Evolutionary conservation across 2,888 invertebrate species (phyloP), one percentile per base, ranked within the genome.

Genomic region (Spatulosminthurus flaviceps): DNA sequence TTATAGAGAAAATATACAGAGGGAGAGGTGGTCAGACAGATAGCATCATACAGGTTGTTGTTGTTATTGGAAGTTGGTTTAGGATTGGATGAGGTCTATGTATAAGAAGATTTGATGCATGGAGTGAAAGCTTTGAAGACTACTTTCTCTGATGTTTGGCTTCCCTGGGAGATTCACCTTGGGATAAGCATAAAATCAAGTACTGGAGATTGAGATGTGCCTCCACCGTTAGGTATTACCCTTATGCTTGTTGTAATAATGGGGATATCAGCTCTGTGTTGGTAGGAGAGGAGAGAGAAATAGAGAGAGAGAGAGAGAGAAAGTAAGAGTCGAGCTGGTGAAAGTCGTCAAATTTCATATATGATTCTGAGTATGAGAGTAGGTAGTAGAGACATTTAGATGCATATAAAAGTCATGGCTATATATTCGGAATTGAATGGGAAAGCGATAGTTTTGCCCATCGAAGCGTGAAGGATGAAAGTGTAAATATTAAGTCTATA

Each of bases 401-500:
- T n/a, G n/a, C n/a, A n/a, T n/a, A n/a, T n/a, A n/a, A n/a, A n/a
- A n/a, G n/a, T n/a, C n/a, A n/a, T n/a, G n/a, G n/a, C 34, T 9
- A 34, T 34, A 34, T 34, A 9, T 4, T 4, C 34, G 4, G 5
- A 34, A 4, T 9, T 21, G 7, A 16, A 64, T 24, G 64, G 2
- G 5, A 2, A 16, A 75, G 60, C 28, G 75, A 64, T 61, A 75
- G 75, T 61, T 64, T 24, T 75, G 41, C 61, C 64, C 75, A 75
- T 34, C 29, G 5, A 64, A 21, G 21, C 64, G 75, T 75, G 60
- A 75, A 75, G 75, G 51, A 75, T 75, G 75, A 64, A 75, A 75
- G 64, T 34, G 75, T 64, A 75, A 75, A 75, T 75, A 75, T 64
- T 64, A 24, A 64, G 51, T 19, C 51, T 51, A 51, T 13, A n/a